Conservation (phyloP, 2,113 vertebrate genomes). For the Rallus limicola region DNA sequence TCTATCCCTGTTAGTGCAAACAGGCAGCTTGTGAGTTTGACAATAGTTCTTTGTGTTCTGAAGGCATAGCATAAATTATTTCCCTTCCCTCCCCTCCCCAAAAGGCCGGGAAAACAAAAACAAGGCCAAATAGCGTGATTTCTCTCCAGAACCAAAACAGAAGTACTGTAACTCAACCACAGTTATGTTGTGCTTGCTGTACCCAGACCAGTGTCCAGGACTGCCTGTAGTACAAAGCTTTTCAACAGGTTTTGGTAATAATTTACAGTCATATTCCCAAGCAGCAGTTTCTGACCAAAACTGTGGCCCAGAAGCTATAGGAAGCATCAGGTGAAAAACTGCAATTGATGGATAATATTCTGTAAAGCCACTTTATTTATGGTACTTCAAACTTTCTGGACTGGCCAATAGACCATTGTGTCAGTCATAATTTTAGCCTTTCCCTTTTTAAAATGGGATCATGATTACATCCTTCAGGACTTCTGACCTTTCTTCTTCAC, state of each 20-base stretch:
- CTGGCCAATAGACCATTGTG: slow-evolving; percentile 8
- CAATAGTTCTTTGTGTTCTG: slow-evolving; percentile 32
- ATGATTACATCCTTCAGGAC: background rate
- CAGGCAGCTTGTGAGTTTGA: background rate
- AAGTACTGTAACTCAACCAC: background rate
- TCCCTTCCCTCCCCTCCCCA: background rate
- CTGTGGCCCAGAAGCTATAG: background rate
- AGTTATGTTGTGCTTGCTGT: background rate
- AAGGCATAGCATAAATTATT: background rate
- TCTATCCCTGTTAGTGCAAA: background rate
- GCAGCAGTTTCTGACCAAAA: background rate
- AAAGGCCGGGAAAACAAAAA: background rate
- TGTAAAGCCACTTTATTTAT: background rate
- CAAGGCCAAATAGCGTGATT: background rate
- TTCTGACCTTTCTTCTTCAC: slow-evolving; percentile 20
- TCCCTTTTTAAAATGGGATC: slow-evolving; percentile 26
- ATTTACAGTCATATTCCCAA: background rate
- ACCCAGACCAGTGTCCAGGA: background rate
- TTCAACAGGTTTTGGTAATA: background rate
- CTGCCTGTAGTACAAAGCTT: background rate
- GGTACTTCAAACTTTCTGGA: background rate
- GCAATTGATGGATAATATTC: background rate
- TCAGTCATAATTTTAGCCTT: slow-evolving; percentile 33
- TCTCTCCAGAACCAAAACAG: background rate
- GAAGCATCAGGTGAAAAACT: background rate